These are phyloP conservation scores for Campylomormyrus numenius DNA, from an alignment of 2,113 vertebrate species.

Conservation along the genomic window DNA sequence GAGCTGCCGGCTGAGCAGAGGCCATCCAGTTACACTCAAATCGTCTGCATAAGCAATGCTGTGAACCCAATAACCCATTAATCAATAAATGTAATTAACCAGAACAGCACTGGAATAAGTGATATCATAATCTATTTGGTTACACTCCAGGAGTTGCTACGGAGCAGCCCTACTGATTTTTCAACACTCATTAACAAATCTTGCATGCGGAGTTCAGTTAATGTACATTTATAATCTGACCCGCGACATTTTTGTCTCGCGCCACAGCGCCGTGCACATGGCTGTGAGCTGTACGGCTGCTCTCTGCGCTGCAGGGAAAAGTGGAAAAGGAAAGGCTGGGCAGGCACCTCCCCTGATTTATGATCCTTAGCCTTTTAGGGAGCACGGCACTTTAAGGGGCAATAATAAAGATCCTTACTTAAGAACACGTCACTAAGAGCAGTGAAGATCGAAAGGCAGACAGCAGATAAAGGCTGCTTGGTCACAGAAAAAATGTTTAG, in stretches of 20 bases:
- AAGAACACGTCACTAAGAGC: neutral
- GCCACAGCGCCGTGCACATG: neutral
- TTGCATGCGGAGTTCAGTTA: constrained; percentile 17
- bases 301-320: neutral
- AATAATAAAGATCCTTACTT: neutral
- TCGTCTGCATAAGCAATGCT: constrained; percentile 17
- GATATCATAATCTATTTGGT: constrained; percentile 36
- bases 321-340: neutral
- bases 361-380: neutral
- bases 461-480: neutral
- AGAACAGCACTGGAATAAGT: constrained; percentile 28
- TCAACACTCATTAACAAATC: constrained; percentile 29
- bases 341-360: neutral
- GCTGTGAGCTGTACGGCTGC: neutral
- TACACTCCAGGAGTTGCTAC: constrained; percentile 28
- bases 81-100: constrained; percentile 34
- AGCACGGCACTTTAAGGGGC: neutral
- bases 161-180: constrained; percentile 27
- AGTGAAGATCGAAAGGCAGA: neutral
- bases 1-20: neutral
- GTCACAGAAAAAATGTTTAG: neutral
- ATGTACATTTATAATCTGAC: constrained; percentile 28
- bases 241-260: neutral
- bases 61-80: constrained; percentile 33
- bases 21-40: neutral